Evolutionary conservation across 2,113 vertebrate genomes (phyloP).

Genomic region (Thamnaconus septentrionalis): DNA sequence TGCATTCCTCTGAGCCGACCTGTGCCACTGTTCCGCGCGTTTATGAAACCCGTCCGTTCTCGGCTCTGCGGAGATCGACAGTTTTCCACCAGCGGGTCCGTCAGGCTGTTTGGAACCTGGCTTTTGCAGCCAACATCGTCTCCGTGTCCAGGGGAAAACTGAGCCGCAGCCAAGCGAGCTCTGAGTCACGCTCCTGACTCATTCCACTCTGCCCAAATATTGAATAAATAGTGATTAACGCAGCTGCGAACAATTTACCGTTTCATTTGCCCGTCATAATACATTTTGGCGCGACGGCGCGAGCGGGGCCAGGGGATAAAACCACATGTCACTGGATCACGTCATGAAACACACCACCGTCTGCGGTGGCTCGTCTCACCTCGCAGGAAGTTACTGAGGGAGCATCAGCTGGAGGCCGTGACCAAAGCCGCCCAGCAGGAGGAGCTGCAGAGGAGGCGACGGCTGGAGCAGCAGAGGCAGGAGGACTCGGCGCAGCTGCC

Average conservation of each 20-base stretch:
- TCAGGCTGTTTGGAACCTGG: too few species aligned
- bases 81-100: too few species aligned
- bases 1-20: too few species aligned
- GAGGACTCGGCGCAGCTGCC: conserved; percentile 77
- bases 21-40: too few species aligned
- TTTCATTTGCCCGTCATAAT: neutral
- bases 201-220: neutral
- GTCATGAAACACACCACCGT: neutral
- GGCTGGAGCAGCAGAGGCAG: conserved; percentile 88
- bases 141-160: neutral
- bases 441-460: conserved; percentile 88
- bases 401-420: conserved; percentile 91
- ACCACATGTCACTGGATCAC: neutral
- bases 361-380: neutral
- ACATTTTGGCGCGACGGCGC: neutral
- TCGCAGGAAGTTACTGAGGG: conserved; percentile 88
- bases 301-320: neutral
- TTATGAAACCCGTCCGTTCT: too few species aligned
- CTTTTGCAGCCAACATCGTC: too few species aligned
- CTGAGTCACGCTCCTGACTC: neutral
- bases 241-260: neutral
- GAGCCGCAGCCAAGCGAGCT: neutral
- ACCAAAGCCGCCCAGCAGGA: conserved; percentile 95
- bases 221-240: neutral
- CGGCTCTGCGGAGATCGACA: too few species aligned